A percentile compares a stretch with the other conserved stretches of the same genome.
Evolutionary conservation across 2,797 vertebrate species (phyloP).

Genomic region (Tenualosa ilisha): DNA sequence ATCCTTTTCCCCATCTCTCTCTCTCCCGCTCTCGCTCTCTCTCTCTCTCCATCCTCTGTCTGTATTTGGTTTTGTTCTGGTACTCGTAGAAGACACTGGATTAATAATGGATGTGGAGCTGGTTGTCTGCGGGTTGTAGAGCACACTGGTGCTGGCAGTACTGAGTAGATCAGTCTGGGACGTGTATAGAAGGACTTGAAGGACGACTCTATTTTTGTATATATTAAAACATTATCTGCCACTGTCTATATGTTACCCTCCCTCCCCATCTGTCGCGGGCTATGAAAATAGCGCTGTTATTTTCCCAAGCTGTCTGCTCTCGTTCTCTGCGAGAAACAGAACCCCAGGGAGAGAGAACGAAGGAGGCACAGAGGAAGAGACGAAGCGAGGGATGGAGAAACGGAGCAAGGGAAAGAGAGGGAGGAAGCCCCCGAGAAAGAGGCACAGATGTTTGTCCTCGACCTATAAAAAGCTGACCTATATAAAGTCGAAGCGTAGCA

Average conservation of each 20-base stretch:
- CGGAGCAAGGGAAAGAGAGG: slow-evolving; percentile 13
- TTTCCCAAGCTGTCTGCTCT: slow-evolving; percentile 57
- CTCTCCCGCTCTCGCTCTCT: not conserved
- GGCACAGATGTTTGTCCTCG: slow-evolving; percentile 59
- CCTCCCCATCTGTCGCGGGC: slow-evolving; percentile 33
- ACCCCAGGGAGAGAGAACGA: slow-evolving; percentile 29
- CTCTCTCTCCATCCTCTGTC: not conserved
- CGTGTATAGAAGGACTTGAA: too few relatives aligned
- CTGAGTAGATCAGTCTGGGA: not conserved
- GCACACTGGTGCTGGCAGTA: not conserved
- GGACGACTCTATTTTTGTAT: not conserved
- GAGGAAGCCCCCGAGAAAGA: slow-evolving; percentile 43
- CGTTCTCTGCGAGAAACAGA: slow-evolving; percentile 39
- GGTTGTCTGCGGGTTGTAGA: not conserved
- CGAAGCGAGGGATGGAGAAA: slow-evolving; percentile 15
- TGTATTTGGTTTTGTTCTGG: not conserved
- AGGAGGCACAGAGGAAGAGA: not conserved
- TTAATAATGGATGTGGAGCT: not conserved
- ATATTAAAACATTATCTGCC: slow-evolving; percentile 24
- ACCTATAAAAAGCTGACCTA: slow-evolving; percentile 54
- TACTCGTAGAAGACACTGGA: not conserved
- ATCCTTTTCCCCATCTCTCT: not conserved
- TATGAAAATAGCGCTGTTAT: slow-evolving; percentile 49
- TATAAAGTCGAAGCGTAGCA: slow-evolving; percentile 31
- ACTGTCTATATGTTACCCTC: slow-evolving; percentile 31